phyloP scores from a whole-genome alignment of 2,797 vertebrate genomes.

The Coregonus sp. region DNA sequence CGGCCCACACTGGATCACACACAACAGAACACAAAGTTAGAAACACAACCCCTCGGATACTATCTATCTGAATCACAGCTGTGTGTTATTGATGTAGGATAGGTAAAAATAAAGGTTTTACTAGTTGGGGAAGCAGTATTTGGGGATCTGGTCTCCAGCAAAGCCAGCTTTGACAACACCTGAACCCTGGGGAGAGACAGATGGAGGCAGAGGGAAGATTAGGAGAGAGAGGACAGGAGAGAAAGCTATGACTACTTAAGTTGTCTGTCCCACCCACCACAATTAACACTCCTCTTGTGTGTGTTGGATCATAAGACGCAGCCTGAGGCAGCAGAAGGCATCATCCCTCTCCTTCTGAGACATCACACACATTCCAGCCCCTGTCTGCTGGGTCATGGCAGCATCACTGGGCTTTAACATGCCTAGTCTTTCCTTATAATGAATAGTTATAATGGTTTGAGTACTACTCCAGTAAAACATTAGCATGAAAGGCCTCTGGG shows the following conservation, averaged over 20 bases:
- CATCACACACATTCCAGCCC: no score
- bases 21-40: not conserved
- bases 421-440: not conserved
- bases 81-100: not conserved
- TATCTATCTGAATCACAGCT: not conserved
- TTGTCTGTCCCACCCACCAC: not conserved
- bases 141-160: constrained; percentile 91
- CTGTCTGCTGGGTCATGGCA: no score
- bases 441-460: not conserved
- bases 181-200: constrained; percentile 77
- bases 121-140: constrained; percentile 93
- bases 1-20: constrained; percentile 80
- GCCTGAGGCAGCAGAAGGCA: constrained; percentile 55
- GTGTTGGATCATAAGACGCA: constrained; percentile 61
- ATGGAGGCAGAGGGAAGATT: not conserved
- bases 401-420: not conserved
- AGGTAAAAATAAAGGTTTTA: constrained; percentile 61
- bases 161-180: constrained; percentile 91
- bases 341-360: constrained; percentile 11
- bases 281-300: not conserved
- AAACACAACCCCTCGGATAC: not conserved
- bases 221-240: not conserved
- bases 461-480: not conserved
- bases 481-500: no score
- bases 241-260: not conserved